Conservation (phyloP, 2,797 vertebrate genomes). For the Catharus ustulatus region DNA sequence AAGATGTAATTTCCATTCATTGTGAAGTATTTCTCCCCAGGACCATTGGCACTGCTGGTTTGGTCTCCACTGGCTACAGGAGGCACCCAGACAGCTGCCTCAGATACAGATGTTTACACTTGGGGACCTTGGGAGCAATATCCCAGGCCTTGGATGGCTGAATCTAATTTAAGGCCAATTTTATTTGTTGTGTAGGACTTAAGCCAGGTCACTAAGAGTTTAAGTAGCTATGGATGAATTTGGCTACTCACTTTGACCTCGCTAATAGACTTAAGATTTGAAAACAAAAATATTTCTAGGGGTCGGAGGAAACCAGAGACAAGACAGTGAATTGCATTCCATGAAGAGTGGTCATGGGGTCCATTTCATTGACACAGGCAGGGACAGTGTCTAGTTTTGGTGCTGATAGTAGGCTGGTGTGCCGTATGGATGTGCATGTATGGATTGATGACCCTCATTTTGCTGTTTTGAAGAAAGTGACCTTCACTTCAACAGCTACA, state of each 20-base stretch:
- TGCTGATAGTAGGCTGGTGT: background rate
- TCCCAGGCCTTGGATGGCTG: background rate
- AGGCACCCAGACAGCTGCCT: background rate
- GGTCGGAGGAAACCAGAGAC: background rate
- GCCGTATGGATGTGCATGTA: background rate
- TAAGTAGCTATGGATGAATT: background rate
- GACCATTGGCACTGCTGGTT: background rate
- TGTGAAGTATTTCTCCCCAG: background rate
- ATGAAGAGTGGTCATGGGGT: background rate
- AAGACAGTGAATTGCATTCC: background rate
- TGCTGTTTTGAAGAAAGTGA: background rate
- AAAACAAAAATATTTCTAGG: background rate
- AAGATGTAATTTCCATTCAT: rapidly evolving
- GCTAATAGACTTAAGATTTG: background rate
- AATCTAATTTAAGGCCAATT: background rate
- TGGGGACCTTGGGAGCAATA: background rate
- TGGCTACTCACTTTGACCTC: background rate
- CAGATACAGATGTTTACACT: background rate
- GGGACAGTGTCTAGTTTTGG: background rate
- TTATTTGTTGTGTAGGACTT: background rate
- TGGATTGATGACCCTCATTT: background rate
- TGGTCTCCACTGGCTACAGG: background rate
- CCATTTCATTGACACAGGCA: background rate
- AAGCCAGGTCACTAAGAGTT: background rate
- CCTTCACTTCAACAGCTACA: background rate